These are phyloP conservation scores for Drosophila gunungcola DNA, from an alignment of 1,140 invertebrate genomes.

Conservation along the genomic window DNA sequence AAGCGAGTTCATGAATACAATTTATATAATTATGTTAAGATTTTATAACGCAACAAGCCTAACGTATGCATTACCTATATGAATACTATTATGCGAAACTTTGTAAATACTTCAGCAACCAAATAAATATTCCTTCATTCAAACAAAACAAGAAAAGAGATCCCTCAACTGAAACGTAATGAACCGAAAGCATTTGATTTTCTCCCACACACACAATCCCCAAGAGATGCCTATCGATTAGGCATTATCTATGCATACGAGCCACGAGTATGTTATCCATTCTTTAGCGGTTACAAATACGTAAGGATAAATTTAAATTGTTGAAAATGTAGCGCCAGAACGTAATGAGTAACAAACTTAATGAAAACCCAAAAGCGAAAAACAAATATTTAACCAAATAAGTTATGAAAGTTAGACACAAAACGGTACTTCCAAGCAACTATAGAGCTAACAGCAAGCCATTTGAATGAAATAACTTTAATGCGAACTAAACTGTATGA, in stretches of 20 bases:
- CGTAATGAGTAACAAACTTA: slow-evolving; percentile 45
- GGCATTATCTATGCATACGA: slow-evolving; percentile 31
- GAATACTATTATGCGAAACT: slow-evolving; percentile 55
- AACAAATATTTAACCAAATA: slow-evolving; percentile 54
- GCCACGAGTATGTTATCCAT: slow-evolving; percentile 64
- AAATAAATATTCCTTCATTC: slow-evolving; percentile 77
- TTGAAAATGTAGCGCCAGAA: slow-evolving; percentile 73
- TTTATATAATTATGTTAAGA: slow-evolving; percentile 82
- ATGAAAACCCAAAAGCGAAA: slow-evolving; percentile 20
- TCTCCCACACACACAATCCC: slow-evolving; percentile 24
- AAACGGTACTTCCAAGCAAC: slow-evolving; percentile 82
- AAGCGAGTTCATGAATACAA: slow-evolving; percentile 62
- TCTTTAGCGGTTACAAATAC: slow-evolving; percentile 74
- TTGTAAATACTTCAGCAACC: slow-evolving; percentile 71
- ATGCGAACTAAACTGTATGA: slow-evolving; percentile 37
- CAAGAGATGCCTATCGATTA: slow-evolving; percentile 31
- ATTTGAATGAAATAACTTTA: slow-evolving; percentile 38
- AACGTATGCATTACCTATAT: slow-evolving; percentile 53
- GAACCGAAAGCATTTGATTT: slow-evolving; percentile 15
- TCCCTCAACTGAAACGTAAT: slow-evolving; percentile 28
- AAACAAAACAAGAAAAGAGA: slow-evolving; percentile 46
- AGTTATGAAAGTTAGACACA: slow-evolving; percentile 72
- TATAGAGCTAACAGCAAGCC: slow-evolving; percentile 74
- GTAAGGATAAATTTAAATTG: slow-evolving; percentile 76
- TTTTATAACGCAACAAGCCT: slow-evolving; percentile 77